These are phyloP conservation scores for Aricia agestis DNA, from an alignment of 1,140 invertebrate species.

Conservation along the genomic window DNA sequence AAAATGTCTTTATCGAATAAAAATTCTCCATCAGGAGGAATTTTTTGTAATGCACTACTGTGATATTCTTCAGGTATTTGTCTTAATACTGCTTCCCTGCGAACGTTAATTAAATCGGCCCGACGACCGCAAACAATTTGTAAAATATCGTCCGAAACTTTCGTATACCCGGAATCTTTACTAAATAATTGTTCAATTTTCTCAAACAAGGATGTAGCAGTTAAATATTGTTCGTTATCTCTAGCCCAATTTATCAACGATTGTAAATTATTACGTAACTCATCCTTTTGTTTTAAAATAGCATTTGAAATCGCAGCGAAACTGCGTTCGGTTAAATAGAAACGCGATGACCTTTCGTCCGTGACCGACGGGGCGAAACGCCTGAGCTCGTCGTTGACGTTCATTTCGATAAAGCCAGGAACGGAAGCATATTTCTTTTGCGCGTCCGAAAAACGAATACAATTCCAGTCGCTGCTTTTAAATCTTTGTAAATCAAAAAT, in stretches of 20 bases:
- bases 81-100: slow-evolving; percentile 8
- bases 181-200: not conserved
- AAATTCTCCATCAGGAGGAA: slow-evolving; percentile 16
- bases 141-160: not conserved
- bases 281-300: not conserved
- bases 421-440: slow-evolving; percentile 30
- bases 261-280: not conserved
- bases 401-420: slow-evolving; percentile 28
- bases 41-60: slow-evolving; percentile 16
- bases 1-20: slow-evolving; percentile 17
- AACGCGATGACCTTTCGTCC: slow-evolving; percentile 25
- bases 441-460: slow-evolving; percentile 26
- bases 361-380: slow-evolving; percentile 19
- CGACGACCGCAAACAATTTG: slow-evolving; percentile 18
- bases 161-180: not conserved
- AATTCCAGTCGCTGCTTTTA: slow-evolving; percentile 22
- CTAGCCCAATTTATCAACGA: not conserved
- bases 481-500: slow-evolving; percentile 23
- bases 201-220: not conserved
- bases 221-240: not conserved
- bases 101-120: slow-evolving; percentile 14
- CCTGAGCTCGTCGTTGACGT: slow-evolving; percentile 25
- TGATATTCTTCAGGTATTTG: slow-evolving; percentile 15
- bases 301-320: not conserved
- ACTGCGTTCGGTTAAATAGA: not conserved